Evolutionary conservation across 92 coral and sea anemone genomes (phyloP).

Genomic region (Porites divaricata): DNA sequence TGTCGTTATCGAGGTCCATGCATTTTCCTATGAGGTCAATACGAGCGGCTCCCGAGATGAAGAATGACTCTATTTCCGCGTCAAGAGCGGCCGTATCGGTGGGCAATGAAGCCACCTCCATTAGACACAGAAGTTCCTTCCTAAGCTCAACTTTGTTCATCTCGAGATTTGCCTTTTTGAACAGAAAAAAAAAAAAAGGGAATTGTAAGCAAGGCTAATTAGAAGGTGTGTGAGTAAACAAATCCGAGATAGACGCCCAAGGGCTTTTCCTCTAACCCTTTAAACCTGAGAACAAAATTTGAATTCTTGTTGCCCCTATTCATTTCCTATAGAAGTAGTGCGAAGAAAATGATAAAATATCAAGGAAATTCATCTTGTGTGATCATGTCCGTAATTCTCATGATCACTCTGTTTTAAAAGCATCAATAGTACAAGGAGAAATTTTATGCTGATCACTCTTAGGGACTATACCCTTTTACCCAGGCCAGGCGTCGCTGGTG

Average conservation of each 20-base stretch:
- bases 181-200: not conserved
- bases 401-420: too few relatives aligned
- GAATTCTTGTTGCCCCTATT: too few relatives aligned
- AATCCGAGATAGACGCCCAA: not conserved
- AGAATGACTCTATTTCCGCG: conserved; percentile 47
- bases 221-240: not conserved
- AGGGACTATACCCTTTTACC: too few relatives aligned
- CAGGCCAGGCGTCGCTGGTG: too few relatives aligned
- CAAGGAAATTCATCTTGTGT: too few relatives aligned
- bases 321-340: too few relatives aligned
- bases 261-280: not conserved
- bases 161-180: conserved; percentile 40
- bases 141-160: conserved; percentile 42
- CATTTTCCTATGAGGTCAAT: conserved; percentile 54
- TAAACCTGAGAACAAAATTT: too few relatives aligned
- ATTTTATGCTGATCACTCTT: too few relatives aligned
- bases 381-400: too few relatives aligned
- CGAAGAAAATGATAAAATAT: too few relatives aligned
- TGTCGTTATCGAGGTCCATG: conserved; percentile 39
- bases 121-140: conserved; percentile 28
- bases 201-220: not conserved
- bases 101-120: not conserved
- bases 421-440: too few relatives aligned
- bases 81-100: conserved; percentile 23
- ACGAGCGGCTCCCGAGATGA: conserved; percentile 29